Evolutionary conservation across 2,888 invertebrate genomes (phyloP), one percentile per base, ranked within the genome.

Genomic region (Callinectes sapidus): DNA sequence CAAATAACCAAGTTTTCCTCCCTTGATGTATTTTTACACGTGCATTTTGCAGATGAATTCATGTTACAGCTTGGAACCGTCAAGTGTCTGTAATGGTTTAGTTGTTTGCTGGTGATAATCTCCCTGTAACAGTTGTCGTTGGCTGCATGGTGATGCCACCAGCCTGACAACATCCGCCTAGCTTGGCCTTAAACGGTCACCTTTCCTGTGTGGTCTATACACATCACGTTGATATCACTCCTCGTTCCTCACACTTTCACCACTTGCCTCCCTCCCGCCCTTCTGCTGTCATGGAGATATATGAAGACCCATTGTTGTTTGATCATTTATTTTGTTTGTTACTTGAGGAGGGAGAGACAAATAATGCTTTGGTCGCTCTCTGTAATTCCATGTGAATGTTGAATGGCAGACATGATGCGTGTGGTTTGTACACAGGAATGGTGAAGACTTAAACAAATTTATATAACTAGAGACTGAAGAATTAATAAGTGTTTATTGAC

Each of bases 381-480:
- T 71, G 28, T 6, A 28, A 71, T 28, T n/a, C n/a, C 71, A 28
- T 71, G 28, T 71, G 71, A 28, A 71, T 71, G 71, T 71, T 71
- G 28, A 71, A 2, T 71, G 13, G 2, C 13, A 28, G 13, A 13
- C 71, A n/a, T 71, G 28, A 71, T 13, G 28, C 10, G 28, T n/a
- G 81, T 81, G 81, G 81, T 0, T 71, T 32, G 35, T n/a, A 81
- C 81, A 81, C 81, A 81, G 81, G 81, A 81, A 35, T 16, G 81
- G 81, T 35, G 81, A 81, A 81, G 35, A 32, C 14, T 32, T 81
- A 81, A 81, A 81, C 81, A 13, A 81, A 35, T 35, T 32, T 10
- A 81, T 35, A 32, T 81, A 81, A 81, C 81, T 81, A 81, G 81
- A 35, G 32, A 81, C 13, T 81, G 81, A 81, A 81, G 81, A 35